Evolutionary conservation across 1,140 invertebrate species (phyloP).

Genomic region (Apis laboriosa): DNA sequence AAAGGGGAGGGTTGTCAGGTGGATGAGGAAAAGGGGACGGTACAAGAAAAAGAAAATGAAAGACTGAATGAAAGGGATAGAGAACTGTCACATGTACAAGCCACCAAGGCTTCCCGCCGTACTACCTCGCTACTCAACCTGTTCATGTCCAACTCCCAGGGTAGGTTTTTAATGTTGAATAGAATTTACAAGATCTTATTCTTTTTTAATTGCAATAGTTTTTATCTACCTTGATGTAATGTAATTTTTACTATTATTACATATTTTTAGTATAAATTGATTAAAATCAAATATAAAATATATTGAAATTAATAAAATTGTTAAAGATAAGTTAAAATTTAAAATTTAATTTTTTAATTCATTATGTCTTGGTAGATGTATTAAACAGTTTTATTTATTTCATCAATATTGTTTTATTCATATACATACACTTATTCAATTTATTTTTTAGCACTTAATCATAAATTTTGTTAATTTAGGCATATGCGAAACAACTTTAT

Average conservation of each 20-base stretch:
- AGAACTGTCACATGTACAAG: constrained; percentile 75
- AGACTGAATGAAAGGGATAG: constrained; percentile 70
- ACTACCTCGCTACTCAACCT: constrained; percentile 96
- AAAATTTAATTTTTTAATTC: constrained; percentile 2
- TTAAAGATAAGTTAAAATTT: background rate
- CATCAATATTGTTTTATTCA: constrained; percentile 48
- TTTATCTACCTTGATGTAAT: constrained; percentile 49
- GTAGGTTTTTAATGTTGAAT: constrained; percentile 81
- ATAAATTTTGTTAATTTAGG: constrained; percentile 47
- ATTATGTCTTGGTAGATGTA: constrained; percentile 53
- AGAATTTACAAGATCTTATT: constrained; percentile 46
- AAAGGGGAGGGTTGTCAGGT: constrained; percentile 75
- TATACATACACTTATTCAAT: constrained; percentile 43
- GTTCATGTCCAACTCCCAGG: constrained; percentile 96
- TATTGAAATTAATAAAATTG: background rate
- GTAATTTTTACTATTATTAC: constrained; percentile 1
- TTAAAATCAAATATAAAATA: background rate
- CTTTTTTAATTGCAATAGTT: constrained; percentile 54
- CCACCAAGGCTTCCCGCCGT: constrained; percentile 91
- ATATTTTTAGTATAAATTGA: background rate
- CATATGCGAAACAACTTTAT: constrained; percentile 53
- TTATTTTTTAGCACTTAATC: constrained; percentile 58
- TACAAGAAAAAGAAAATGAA: constrained; percentile 76
- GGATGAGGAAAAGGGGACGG: constrained; percentile 69
- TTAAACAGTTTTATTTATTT: constrained; percentile 51